A percentile compares a stretch with the other conserved stretches of the same genome.
Evolutionary conservation across 2,113 vertebrate species (phyloP).

Genomic region (Passer domesticus): DNA sequence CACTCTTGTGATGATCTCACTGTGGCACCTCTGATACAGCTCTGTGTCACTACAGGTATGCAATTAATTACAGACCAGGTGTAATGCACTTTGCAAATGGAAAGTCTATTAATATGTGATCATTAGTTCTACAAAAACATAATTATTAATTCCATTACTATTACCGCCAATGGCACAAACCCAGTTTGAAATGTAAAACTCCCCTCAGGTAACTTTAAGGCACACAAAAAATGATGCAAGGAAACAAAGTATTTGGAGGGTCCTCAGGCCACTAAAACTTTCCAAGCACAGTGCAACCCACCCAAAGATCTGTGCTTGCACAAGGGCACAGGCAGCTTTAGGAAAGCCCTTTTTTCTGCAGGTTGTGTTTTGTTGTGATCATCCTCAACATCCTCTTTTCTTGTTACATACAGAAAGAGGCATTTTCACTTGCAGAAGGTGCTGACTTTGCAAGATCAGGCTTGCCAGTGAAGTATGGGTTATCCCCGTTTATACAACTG

Average conservation of each 20-base stretch:
- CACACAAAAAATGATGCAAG: background rate
- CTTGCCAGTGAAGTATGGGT: background rate
- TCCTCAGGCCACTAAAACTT: background rate
- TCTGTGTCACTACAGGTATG: background rate
- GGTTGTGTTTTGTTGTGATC: background rate
- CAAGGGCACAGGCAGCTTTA: background rate
- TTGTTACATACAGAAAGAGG: background rate
- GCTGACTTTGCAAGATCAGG: background rate
- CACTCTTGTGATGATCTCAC: background rate
- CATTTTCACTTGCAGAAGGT: background rate
- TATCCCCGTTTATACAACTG: background rate
- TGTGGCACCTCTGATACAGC: background rate
- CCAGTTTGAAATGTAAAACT: background rate
- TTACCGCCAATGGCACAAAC: background rate
- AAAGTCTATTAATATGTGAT: conserved; percentile 3
- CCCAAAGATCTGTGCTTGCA: background rate
- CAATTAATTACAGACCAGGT: background rate
- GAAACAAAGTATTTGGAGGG: background rate
- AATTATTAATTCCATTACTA: background rate
- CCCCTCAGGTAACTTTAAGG: background rate
- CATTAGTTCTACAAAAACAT: background rate
- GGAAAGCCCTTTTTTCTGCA: background rate
- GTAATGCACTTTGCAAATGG: background rate
- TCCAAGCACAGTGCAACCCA: background rate
- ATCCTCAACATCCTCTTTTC: background rate